These are phyloP conservation scores for Hippocampus kuda DNA, from an alignment of 2,797 vertebrate species.

Conservation along the genomic window DNA sequence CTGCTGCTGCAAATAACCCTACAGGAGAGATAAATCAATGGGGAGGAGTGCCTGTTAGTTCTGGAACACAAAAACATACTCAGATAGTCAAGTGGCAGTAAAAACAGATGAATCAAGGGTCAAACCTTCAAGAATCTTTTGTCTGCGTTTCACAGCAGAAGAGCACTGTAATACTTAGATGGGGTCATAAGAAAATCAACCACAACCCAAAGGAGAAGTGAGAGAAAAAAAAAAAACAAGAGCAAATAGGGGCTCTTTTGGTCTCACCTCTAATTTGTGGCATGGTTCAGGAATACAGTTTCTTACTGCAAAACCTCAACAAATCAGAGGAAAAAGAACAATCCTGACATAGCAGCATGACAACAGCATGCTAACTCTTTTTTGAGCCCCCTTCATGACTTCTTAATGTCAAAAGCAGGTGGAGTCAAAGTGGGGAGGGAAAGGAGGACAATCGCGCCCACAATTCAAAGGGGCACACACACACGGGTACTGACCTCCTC, in stretches of 20 bases:
- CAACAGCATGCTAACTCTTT: constrained; percentile 52
- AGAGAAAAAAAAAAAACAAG: constrained; percentile 47
- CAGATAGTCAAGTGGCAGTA: constrained; percentile 69
- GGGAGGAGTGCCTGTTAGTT: constrained; percentile 98
- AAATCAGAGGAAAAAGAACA: constrained; percentile 62
- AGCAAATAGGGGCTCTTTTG: constrained; percentile 53
- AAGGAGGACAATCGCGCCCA: constrained; percentile 16
- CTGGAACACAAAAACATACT: constrained; percentile 54
- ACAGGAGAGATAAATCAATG: constrained; percentile 99
- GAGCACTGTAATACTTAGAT: constrained; percentile 45
- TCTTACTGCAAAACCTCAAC: constrained; percentile 67
- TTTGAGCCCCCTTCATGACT: constrained; percentile 47
- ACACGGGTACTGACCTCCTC: constrained; percentile 88
- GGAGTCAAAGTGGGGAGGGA: constrained; percentile 31
- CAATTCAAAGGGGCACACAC: constrained; percentile 13
- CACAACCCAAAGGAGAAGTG: constrained; percentile 53
- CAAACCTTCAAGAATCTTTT: constrained; percentile 52
- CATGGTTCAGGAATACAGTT: constrained; percentile 63
- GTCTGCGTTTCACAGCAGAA: constrained; percentile 49
- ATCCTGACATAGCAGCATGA: constrained; percentile 59
- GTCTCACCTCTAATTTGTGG: constrained; percentile 67
- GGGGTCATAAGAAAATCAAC: constrained; percentile 50
- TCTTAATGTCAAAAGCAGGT: constrained; percentile 56
- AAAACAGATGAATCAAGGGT: constrained; percentile 58
- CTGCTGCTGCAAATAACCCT: constrained; percentile 99